Conservation (phyloP, 1,140 invertebrate species). For the Cotesia vestalis region DNA sequence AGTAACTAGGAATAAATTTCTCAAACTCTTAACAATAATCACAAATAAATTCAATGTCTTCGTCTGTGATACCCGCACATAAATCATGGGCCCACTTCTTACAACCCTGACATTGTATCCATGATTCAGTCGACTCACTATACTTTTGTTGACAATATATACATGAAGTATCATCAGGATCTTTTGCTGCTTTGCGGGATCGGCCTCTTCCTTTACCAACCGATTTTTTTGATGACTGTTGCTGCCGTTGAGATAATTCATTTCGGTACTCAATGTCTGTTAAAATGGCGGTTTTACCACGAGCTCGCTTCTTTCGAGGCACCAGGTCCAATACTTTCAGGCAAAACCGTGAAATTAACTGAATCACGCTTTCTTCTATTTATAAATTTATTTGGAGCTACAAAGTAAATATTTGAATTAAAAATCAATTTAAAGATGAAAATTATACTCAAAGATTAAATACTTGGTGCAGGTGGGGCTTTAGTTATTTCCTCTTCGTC, state of each 20-base stretch:
- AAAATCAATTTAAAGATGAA: not conserved
- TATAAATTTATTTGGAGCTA: constrained; percentile 6
- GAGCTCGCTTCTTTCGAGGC: constrained; percentile 42
- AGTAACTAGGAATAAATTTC: no score
- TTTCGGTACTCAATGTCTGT: constrained; percentile 50
- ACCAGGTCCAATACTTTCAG: constrained; percentile 15
- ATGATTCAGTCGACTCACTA: constrained; percentile 2
- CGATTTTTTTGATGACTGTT: constrained; percentile 25
- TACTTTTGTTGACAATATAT: constrained; percentile 4
- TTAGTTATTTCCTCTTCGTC: not conserved
- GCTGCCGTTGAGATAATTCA: constrained; percentile 44
- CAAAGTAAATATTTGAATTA: constrained; percentile 13
- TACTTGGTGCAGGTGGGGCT: not conserved
- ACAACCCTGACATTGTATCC: constrained; percentile 33
- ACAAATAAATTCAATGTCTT: constrained; percentile 8
- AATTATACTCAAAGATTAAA: constrained; percentile 2
- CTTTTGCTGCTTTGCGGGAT: not conserved
- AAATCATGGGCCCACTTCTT: constrained; percentile 24
- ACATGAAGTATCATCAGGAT: not conserved
- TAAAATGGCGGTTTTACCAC: constrained; percentile 51
- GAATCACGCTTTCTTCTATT: constrained; percentile 1
- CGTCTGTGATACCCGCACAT: constrained; percentile 12
- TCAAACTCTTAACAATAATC: constrained; percentile 1
- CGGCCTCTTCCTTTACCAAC: constrained; percentile 13
- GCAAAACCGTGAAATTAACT: not conserved